Evolutionary conservation across 2,888 invertebrate genomes (phyloP).

Genomic region (Hyles lineata): DNA sequence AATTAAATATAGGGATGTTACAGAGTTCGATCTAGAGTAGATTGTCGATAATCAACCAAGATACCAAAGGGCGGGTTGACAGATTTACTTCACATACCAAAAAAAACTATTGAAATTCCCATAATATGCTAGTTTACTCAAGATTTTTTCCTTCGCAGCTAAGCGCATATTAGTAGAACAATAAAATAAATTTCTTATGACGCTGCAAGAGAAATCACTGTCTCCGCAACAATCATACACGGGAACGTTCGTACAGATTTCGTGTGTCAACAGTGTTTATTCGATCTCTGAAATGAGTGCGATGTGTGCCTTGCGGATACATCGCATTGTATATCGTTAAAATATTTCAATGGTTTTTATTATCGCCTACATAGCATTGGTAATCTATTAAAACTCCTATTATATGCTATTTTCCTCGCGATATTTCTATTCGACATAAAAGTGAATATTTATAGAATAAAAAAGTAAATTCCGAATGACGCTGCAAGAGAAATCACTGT

Average conservation of each 20-base stretch:
- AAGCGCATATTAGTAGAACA: too few relatives aligned
- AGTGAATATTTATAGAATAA: too few relatives aligned
- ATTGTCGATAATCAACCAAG: too few relatives aligned
- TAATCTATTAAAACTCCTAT: background rate
- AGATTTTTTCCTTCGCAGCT: too few relatives aligned
- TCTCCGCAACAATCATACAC: conserved; percentile 28
- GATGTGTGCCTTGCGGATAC: conserved; percentile 39
- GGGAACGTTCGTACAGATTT: conserved; percentile 44
- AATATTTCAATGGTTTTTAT: conserved; percentile 39
- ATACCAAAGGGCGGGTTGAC: too few relatives aligned
- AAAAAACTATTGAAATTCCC: background rate
- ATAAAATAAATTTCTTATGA: too few relatives aligned
- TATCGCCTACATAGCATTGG: background rate
- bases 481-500: background rate
- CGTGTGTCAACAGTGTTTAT: conserved; percentile 55
- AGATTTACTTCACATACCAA: too few relatives aligned
- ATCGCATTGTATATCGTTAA: conserved; percentile 40
- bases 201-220: background rate
- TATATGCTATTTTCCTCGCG: too few relatives aligned
- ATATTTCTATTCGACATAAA: too few relatives aligned
- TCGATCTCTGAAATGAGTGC: conserved; percentile 44
- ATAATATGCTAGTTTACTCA: too few relatives aligned
- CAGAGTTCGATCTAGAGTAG: too few relatives aligned
- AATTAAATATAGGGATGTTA: too few relatives aligned
- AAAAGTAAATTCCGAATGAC: background rate